Percentiles rank a stretch among this genome's conserved stretches.
phyloP scores from a whole-genome alignment of 2,113 vertebrate genomes.

The Manacus vitellinus region DNA sequence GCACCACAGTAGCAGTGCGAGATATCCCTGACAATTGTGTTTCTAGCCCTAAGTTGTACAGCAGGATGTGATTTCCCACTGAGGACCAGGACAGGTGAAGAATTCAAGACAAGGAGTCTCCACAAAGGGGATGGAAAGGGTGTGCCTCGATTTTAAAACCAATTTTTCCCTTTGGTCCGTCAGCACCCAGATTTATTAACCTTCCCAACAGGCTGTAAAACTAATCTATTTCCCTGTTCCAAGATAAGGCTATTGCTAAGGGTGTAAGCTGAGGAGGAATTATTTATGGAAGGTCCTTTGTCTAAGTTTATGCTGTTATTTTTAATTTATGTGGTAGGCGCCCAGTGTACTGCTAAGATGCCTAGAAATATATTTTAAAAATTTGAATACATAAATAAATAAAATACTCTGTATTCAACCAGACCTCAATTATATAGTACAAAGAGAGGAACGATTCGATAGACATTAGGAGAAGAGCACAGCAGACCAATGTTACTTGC shows the following conservation, averaged over 20 bases:
- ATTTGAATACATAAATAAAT: constrained; percentile 64
- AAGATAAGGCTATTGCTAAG: constrained; percentile 23
- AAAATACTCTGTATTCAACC: constrained; percentile 36
- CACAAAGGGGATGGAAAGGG: not conserved
- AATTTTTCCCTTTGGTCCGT: constrained; percentile 23
- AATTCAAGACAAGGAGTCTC: constrained; percentile 29
- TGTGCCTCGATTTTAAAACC: constrained; percentile 34
- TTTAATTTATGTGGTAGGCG: constrained; percentile 43
- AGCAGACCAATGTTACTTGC: not conserved
- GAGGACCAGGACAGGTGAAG: not conserved
- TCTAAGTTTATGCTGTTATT: constrained; percentile 54
- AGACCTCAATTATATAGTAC: constrained; percentile 24
- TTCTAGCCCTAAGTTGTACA: not conserved
- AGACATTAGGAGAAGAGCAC: not conserved
- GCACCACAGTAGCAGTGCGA: not conserved
- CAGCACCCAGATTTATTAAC: constrained; percentile 32
- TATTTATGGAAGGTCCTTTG: constrained; percentile 53
- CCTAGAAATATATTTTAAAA: constrained; percentile 44
- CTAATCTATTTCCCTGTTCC: constrained; percentile 20
- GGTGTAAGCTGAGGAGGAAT: constrained; percentile 5
- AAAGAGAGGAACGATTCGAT: not conserved
- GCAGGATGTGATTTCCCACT: not conserved
- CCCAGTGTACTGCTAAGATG: constrained; percentile 1
- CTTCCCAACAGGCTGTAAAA: constrained; percentile 18
- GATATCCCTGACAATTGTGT: not conserved